A percentile compares a stretch with the other conserved stretches of the same genome.
Evolutionary conservation across 2,797 vertebrate species (phyloP).

Genomic region (Pseudochirops cupreus): DNA sequence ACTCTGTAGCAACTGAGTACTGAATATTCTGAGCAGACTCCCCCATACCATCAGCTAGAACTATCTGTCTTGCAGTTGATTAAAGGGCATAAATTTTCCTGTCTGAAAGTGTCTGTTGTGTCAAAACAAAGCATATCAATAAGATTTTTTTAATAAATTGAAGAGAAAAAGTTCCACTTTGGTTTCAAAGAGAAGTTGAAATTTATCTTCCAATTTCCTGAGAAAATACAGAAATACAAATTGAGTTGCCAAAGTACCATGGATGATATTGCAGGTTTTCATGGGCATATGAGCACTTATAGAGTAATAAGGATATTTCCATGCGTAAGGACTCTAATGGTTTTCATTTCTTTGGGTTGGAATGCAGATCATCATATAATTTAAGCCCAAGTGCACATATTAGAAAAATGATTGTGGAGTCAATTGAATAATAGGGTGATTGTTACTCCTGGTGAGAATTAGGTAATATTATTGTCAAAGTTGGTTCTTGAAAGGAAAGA

Average conservation of each 20-base stretch:
- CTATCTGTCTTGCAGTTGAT: slow-evolving; percentile 9
- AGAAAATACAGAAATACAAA: neutral
- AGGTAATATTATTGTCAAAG: neutral
- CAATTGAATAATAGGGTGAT: neutral
- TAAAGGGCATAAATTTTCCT: slow-evolving; percentile 6
- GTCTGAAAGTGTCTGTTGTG: neutral
- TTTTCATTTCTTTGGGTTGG: neutral
- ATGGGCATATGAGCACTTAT: neutral
- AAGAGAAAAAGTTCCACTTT: neutral
- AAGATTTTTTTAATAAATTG: slow-evolving; percentile 8
- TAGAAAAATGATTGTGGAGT: neutral
- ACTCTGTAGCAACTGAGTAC: neutral
- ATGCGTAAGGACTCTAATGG: neutral
- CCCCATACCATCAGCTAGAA: neutral
- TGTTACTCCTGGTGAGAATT: neutral
- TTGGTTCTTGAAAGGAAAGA: neutral
- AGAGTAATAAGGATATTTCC: neutral
- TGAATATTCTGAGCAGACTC: neutral
- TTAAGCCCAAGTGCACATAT: neutral
- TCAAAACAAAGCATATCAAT: slow-evolving; percentile 4
- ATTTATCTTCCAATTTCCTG: neutral
- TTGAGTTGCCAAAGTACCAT: neutral
- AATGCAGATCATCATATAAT: neutral
- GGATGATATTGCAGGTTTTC: neutral
- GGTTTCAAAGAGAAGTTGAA: slow-evolving; percentile 1